Percentiles rank a stretch among this genome's conserved stretches.
phyloP scores from a whole-genome alignment of 2,113 vertebrate species.

The Indicator indicator region DNA sequence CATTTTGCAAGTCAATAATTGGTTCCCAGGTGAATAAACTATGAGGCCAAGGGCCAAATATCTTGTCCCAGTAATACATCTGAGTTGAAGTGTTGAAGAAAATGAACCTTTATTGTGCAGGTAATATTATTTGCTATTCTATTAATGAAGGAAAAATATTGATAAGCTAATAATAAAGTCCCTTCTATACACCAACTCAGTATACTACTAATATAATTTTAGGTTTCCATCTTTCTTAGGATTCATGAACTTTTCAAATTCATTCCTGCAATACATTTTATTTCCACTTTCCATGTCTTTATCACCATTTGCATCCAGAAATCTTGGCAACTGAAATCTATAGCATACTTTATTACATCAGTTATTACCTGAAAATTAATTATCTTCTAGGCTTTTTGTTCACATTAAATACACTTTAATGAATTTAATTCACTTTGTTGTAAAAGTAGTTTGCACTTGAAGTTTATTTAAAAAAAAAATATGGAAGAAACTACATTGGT shows the following conservation, averaged over 20 bases:
- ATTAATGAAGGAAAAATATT: neutral
- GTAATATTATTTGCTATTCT: neutral
- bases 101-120: neutral
- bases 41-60: neutral
- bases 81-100: slow-evolving; percentile 15
- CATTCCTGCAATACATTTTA: neutral
- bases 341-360: neutral
- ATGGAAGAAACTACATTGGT: neutral
- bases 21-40: slow-evolving; percentile 34
- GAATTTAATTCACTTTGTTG: neutral
- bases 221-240: neutral
- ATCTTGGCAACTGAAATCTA: neutral
- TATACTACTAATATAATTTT: neutral
- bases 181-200: neutral
- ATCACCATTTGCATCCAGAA: neutral
- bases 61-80: neutral
- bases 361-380: neutral
- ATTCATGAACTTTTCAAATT: neutral
- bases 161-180: neutral
- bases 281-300: neutral
- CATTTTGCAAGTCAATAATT: slow-evolving; percentile 63
- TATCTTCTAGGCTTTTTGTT: neutral
- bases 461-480: neutral
- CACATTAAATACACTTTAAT: neutral
- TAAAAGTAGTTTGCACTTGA: neutral